Evolutionary conservation across 1,140 invertebrate species (phyloP), one percentile per base, ranked within the genome.

Genomic region (Monomorium pharaonis): DNA sequence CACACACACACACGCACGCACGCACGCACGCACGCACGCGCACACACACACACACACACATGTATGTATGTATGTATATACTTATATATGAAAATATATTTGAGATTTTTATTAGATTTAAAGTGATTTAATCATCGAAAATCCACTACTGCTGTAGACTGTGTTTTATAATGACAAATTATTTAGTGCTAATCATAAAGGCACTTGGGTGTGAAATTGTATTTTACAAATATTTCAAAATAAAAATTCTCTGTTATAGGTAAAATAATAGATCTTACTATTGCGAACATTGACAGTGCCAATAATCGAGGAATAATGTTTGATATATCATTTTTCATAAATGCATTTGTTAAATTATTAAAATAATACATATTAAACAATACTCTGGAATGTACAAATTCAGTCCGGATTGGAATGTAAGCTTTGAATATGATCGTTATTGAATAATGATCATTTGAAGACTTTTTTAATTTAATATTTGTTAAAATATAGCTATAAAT

Each of bases 171-270:
- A 58, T 44, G 24, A 58, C 4, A 74, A 58, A 37, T 47, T 83
- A 33, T 37, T 37, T 27, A 81, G 21, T 56, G 67, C 18, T 58
- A 21, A 69, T 42, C 3, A 56, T 69, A 63, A 74, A 83, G 78
- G 78, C 78, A 74, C 78, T 83, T 83, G 12, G n/a, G n/a, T 72
- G n/a, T 72, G 33, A 83, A 58, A 74, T 60, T 47, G 56, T 14
- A 10, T 44, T 47, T 74, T 58, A 16, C 33, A 60, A 74, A 60
- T 83, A 58, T 3, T 21, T 83, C 21, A 54, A 60, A 83, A 18
- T 74, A 42, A 81, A 3, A 70, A 72, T n/a, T 24, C 72, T 83
- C 14, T 47, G 24, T 83, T 44, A 33, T 74, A 70, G 72, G 56
- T 33, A 70, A 81, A 81, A 37, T n/a, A 47, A 80, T 30, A n/a